Conservation (phyloP, 2,113 vertebrate species). For the Tyto alba region DNA sequence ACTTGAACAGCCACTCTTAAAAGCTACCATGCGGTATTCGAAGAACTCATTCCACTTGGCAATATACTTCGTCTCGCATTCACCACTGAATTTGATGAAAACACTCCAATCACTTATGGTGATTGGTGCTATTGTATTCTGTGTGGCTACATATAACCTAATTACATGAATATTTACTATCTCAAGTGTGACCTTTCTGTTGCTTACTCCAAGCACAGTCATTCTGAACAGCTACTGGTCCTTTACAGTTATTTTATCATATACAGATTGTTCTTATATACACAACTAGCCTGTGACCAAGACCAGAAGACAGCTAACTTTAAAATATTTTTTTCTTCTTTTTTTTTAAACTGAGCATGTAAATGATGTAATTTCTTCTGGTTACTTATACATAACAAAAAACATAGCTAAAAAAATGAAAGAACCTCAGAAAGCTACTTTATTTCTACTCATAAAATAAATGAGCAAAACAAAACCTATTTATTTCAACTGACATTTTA, state of each 20-base stretch:
- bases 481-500: neutral
- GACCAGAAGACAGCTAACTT: neutral
- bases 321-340: neutral
- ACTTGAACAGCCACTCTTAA: neutral
- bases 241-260: neutral
- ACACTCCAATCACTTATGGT: conserved; percentile 30
- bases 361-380: neutral
- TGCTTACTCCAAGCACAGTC: neutral
- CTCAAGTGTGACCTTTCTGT: neutral
- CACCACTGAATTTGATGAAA: neutral
- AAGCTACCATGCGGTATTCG: neutral
- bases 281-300: neutral
- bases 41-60: neutral
- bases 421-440: neutral
- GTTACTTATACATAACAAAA: neutral
- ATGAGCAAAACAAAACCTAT: neutral
- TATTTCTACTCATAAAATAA: neutral
- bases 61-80: neutral
- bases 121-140: conserved; percentile 15
- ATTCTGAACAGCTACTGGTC: neutral
- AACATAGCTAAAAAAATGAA: neutral
- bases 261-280: neutral
- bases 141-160: conserved; percentile 18
- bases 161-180: conserved; percentile 62
- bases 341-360: neutral